Conservation (phyloP, 2,888 invertebrate species). For the Melinaea menophilus region DNA sequence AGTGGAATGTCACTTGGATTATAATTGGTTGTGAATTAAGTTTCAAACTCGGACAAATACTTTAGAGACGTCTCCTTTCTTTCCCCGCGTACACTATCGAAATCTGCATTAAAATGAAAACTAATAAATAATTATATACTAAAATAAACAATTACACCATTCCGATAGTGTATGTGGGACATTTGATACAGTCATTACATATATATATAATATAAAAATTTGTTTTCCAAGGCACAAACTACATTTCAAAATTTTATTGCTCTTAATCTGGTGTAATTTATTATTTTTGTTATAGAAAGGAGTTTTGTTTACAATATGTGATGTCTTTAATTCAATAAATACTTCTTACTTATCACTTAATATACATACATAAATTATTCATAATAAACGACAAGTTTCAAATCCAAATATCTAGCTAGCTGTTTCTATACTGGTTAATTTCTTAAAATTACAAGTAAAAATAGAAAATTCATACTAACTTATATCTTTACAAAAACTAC, state of each 20-base stretch:
- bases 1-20: constrained; percentile 41
- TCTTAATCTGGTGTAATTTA: background rate
- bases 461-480: constrained; percentile 56
- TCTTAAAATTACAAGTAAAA: constrained; percentile 51
- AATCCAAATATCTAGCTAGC: constrained; percentile 55
- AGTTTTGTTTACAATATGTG: constrained; percentile 14
- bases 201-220: too few species aligned
- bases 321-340: constrained; percentile 19
- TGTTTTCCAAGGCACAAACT: constrained; percentile 3
- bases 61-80: background rate
- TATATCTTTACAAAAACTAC: constrained; percentile 53
- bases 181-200: too few species aligned
- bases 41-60: constrained; percentile 19
- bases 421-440: constrained; percentile 50
- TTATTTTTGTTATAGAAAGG: background rate
- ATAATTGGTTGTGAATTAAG: constrained; percentile 17
- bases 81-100: too few species aligned
- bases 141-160: too few species aligned
- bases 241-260: constrained; percentile 15
- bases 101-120: too few species aligned
- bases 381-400: constrained; percentile 30
- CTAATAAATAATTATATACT: too few species aligned
- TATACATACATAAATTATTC: constrained; percentile 8
- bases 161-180: too few species aligned
- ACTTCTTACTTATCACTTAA: constrained; percentile 9